phyloP scores from a whole-genome alignment of 2,797 vertebrate genomes.

The Streptopelia turtur region DNA sequence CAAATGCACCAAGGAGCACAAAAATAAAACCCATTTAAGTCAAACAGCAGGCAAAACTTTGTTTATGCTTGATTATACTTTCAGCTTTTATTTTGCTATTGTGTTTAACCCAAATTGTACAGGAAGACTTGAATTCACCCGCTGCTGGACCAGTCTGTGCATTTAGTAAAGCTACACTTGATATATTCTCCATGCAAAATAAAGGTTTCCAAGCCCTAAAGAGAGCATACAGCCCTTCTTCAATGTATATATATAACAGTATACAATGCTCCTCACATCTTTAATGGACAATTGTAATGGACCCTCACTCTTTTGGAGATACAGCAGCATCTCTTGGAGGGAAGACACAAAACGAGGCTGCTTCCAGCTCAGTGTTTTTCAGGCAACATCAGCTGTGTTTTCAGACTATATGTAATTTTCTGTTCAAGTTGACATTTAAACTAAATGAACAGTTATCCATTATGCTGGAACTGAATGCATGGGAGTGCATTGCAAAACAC shows the following conservation, averaged over 20 bases:
- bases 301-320: background rate
- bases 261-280: background rate
- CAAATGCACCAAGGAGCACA: background rate
- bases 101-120: fast-evolving
- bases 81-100: background rate
- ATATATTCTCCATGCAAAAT: background rate
- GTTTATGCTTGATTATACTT: background rate
- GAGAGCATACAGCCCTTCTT: background rate
- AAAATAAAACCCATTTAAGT: background rate
- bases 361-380: conserved; percentile 71
- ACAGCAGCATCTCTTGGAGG: background rate
- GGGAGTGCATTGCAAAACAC: conserved; percentile 66
- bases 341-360: background rate
- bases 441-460: conserved; percentile 80
- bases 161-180: background rate
- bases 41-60: background rate
- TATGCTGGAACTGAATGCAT: conserved; percentile 76
- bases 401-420: conserved; percentile 62
- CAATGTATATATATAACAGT: fast-evolving
- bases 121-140: background rate
- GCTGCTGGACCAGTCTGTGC: background rate
- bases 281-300: background rate
- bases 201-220: background rate
- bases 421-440: conserved; percentile 78
- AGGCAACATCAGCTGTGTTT: conserved; percentile 80